Evolutionary conservation across 2,797 vertebrate genomes (phyloP).

Genomic region (Ctenopoma multispine): DNA sequence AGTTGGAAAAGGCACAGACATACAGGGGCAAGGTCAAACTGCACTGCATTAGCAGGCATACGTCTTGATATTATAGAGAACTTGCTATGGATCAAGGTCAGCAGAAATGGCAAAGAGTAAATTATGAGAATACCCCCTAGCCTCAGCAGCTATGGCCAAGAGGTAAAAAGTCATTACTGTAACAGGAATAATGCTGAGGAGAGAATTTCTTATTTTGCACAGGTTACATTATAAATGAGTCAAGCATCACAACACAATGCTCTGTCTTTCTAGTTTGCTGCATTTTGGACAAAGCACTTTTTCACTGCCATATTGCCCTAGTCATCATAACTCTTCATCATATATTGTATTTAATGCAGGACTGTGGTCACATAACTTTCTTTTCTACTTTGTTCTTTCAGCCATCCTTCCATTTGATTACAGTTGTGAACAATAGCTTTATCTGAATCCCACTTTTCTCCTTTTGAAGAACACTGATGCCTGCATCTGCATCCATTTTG

Average conservation of each 20-base stretch:
- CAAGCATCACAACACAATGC: conserved; percentile 34
- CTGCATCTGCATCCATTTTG: conserved; percentile 39
- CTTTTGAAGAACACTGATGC: conserved; percentile 58
- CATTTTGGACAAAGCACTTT: neutral
- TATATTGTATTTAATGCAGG: neutral
- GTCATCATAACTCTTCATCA: neutral
- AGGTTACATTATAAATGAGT: conserved; percentile 54
- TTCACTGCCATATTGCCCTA: too few species aligned
- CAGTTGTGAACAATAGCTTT: conserved; percentile 19
- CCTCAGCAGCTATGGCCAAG: conserved; percentile 43
- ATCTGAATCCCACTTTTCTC: conserved; percentile 51
- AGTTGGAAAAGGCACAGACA: conserved; percentile 18
- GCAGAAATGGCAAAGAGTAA: conserved; percentile 45
- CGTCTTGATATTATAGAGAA: conserved; percentile 28
- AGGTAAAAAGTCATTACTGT: conserved; percentile 55
- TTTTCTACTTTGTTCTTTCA: neutral
- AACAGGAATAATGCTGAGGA: conserved; percentile 24
- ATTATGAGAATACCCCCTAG: conserved; percentile 61
- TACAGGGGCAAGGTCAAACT: conserved; percentile 53
- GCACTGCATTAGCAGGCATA: conserved; percentile 37
- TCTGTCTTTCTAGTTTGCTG: conserved; percentile 22
- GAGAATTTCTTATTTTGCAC: conserved; percentile 38
- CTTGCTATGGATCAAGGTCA: conserved; percentile 53
- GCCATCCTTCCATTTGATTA: conserved; percentile 30
- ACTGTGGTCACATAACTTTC: conserved; percentile 8